These are phyloP conservation scores for Ormyrus pomaceus DNA, from an alignment of 2,888 invertebrate genomes.

Conservation along the genomic window DNA sequence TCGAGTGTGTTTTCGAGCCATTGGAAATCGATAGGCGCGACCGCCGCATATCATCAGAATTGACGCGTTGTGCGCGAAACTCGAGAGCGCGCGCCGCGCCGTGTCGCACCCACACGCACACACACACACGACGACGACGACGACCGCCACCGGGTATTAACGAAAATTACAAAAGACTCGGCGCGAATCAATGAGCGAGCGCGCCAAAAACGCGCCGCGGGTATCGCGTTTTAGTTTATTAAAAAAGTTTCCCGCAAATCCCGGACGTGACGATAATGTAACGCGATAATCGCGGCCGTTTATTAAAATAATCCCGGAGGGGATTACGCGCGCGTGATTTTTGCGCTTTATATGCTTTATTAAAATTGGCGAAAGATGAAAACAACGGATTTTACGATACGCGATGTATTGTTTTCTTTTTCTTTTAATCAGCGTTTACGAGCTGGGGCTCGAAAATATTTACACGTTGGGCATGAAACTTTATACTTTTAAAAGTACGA, in stretches of 20 bases:
- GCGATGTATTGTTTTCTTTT: too few relatives aligned
- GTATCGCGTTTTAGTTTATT: conserved; percentile 26
- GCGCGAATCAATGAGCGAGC: conserved; percentile 20
- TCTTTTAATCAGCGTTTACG: too few relatives aligned
- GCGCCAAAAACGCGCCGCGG: conserved; percentile 2
- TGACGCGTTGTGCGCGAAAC: conserved; percentile 14
- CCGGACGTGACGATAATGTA: not conserved
- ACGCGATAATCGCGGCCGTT: conserved; percentile 1
- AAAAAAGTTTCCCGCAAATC: conserved; percentile 23
- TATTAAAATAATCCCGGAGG: too few relatives aligned
- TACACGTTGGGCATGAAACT: too few relatives aligned
- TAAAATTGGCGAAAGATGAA: too few relatives aligned
- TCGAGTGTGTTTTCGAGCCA: conserved; percentile 11
- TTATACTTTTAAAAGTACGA: too few relatives aligned
- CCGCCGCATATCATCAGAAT: not conserved
- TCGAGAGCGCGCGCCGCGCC: not conserved
- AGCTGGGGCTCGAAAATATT: too few relatives aligned
- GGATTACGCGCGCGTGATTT: too few relatives aligned
- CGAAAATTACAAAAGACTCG: conserved; percentile 26
- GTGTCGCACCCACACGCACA: too few relatives aligned
- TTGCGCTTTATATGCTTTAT: too few relatives aligned
- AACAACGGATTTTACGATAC: too few relatives aligned
- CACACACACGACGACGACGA: too few relatives aligned
- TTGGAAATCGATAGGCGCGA: conserved; percentile 41
- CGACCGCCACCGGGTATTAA: conserved; percentile 9